Conservation (phyloP, 2,888 invertebrate species). For the Agrochola macilenta region DNA sequence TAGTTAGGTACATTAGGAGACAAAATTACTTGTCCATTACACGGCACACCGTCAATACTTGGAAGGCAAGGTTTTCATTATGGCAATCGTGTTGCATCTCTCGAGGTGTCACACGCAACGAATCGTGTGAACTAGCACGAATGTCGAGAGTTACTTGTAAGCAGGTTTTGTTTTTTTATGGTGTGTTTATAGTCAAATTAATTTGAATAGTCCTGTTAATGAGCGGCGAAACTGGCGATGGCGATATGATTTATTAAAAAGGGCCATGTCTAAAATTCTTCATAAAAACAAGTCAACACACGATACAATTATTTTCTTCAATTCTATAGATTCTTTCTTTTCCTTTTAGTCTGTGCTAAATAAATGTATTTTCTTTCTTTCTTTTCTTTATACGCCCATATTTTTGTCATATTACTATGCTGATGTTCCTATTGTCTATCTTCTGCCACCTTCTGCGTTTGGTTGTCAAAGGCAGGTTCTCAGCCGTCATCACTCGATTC, state of each 20-base stretch:
- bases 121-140: slow-evolving; percentile 70
- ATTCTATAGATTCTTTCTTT: too few species aligned
- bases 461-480: not conserved
- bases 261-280: not conserved
- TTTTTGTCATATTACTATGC: too few species aligned
- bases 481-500: not conserved
- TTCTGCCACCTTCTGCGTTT: not conserved
- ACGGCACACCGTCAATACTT: slow-evolving; percentile 33
- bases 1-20: slow-evolving; percentile 28
- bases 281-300: too few species aligned
- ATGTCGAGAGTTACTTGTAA: slow-evolving; percentile 61
- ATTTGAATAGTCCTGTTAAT: slow-evolving; percentile 3
- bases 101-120: slow-evolving; percentile 62
- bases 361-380: too few species aligned
- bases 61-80: slow-evolving; percentile 60
- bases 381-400: too few species aligned
- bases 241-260: not conserved
- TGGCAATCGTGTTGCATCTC: slow-evolving; percentile 59
- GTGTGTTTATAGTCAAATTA: slow-evolving; percentile 23
- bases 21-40: slow-evolving; percentile 48
- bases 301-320: too few species aligned
- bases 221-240: not conserved
- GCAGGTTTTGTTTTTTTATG: slow-evolving; percentile 16
- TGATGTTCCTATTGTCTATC: not conserved
- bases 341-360: too few species aligned